These are phyloP conservation scores for Hemistola chrysoprasaria DNA, from an alignment of 2,888 invertebrate genomes.

Conservation along the genomic window DNA sequence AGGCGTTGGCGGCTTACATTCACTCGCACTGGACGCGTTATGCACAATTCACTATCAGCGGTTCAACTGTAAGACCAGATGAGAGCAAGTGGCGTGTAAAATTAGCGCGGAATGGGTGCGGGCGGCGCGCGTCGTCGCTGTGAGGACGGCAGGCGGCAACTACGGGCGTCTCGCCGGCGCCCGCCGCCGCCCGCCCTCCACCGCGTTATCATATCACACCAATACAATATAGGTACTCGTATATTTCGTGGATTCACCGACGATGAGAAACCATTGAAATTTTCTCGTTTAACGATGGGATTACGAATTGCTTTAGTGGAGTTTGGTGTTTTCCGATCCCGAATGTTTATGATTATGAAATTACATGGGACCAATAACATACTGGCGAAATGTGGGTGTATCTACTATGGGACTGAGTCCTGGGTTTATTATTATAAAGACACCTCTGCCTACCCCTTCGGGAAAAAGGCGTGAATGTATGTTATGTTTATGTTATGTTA, in stretches of 20 bases:
- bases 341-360: too few relatives aligned
- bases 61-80: conserved; percentile 55
- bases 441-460: too few relatives aligned
- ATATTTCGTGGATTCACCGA: conserved; percentile 69
- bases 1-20: conserved; percentile 25
- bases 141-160: conserved; percentile 63
- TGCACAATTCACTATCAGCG: conserved; percentile 69
- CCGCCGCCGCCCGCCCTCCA: conserved; percentile 66
- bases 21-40: conserved; percentile 49
- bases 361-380: too few relatives aligned
- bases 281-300: conserved; percentile 55
- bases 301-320: conserved; percentile 58
- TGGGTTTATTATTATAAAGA: too few relatives aligned
- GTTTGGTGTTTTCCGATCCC: conserved; percentile 44
- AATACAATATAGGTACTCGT: conserved; percentile 79
- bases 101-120: conserved; percentile 54
- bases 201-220: conserved; percentile 75
- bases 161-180: conserved; percentile 71
- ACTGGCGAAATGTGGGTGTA: too few relatives aligned
- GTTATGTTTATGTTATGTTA: too few relatives aligned
- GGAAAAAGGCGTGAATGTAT: too few relatives aligned
- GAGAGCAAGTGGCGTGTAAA: conserved; percentile 64
- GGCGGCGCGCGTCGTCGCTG: conserved; percentile 55
- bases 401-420: too few relatives aligned
- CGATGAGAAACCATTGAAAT: conserved; percentile 68